A percentile compares a stretch with the other conserved stretches of the same genome.
Conservation (phyloP, 2,888 invertebrate species). For the Drosophila mettleri region DNA sequence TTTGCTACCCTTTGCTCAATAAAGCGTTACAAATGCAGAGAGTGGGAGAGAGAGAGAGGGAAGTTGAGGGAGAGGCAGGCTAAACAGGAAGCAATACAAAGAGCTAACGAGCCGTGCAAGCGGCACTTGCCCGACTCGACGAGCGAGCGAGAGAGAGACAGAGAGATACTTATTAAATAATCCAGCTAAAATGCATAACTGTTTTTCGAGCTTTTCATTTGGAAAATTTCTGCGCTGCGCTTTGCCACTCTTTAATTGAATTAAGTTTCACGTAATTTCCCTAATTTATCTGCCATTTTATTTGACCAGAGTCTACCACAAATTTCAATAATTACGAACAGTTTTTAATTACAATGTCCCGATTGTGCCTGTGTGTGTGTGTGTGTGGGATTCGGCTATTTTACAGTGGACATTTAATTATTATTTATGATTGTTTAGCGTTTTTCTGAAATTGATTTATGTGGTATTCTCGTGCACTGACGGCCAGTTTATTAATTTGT, state of each 20-base stretch:
- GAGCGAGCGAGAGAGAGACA: too few relatives aligned
- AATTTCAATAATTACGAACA: conserved; percentile 70
- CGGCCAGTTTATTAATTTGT: conserved; percentile 77
- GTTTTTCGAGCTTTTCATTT: not conserved
- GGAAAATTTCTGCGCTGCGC: conserved; percentile 1
- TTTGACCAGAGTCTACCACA: conserved; percentile 57
- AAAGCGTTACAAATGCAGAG: conserved; percentile 60
- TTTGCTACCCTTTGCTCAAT: conserved; percentile 69
- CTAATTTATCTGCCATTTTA: conserved; percentile 60
- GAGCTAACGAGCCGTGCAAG: conserved; percentile 68
- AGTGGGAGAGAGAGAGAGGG: not conserved
- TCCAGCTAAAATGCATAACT: not conserved
- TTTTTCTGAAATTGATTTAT: conserved; percentile 75
- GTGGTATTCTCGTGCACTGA: conserved; percentile 65
- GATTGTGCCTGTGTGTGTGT: not conserved
- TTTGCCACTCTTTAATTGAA: conserved; percentile 42
- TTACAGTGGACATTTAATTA: conserved; percentile 65
- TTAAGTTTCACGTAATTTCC: conserved; percentile 42
- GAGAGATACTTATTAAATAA: not conserved
- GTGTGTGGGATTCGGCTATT: conserved; percentile 12
- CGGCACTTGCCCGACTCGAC: conserved; percentile 20
- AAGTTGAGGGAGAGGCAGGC: not conserved
- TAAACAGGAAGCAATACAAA: conserved; percentile 50
- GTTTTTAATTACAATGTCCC: conserved; percentile 60
- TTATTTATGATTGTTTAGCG: conserved; percentile 80